A percentile compares a stretch with the other conserved stretches of the same genome.
Evolutionary conservation across 2,113 vertebrate species (phyloP).

Genomic region (Campylorhamphus procurvoides): DNA sequence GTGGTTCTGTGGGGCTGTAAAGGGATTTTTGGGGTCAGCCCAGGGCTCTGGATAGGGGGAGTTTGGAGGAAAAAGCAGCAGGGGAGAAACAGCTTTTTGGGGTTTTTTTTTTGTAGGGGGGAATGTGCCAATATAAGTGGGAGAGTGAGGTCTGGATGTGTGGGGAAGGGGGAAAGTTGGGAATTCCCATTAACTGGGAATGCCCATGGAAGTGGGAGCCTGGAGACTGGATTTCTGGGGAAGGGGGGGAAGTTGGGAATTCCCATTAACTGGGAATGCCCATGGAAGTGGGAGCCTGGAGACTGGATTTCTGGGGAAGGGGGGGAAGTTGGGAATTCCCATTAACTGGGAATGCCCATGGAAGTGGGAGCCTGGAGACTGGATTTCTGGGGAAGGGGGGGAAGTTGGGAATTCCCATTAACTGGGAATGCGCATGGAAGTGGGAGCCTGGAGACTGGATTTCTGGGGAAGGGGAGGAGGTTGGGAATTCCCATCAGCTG

Average conservation of each 20-base stretch:
- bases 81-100: neutral
- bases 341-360: accelerated
- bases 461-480: no score
- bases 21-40: neutral
- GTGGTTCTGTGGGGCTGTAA: accelerated
- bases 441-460: no score
- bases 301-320: neutral
- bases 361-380: neutral
- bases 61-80: accelerated
- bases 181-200: neutral
- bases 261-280: neutral
- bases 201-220: neutral
- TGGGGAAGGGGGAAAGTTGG: neutral
- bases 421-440: neutral
- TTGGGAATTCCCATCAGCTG: neutral
- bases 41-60: neutral
- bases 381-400: neutral
- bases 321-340: no score
- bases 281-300: no score
- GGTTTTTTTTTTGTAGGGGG: neutral
- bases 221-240: neutral
- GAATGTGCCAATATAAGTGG: accelerated
- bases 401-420: no score
- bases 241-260: neutral
- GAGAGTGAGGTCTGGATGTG: neutral